phyloP scores from a whole-genome alignment of 2,888 invertebrate genomes.

The Acrobasis repandana region DNA sequence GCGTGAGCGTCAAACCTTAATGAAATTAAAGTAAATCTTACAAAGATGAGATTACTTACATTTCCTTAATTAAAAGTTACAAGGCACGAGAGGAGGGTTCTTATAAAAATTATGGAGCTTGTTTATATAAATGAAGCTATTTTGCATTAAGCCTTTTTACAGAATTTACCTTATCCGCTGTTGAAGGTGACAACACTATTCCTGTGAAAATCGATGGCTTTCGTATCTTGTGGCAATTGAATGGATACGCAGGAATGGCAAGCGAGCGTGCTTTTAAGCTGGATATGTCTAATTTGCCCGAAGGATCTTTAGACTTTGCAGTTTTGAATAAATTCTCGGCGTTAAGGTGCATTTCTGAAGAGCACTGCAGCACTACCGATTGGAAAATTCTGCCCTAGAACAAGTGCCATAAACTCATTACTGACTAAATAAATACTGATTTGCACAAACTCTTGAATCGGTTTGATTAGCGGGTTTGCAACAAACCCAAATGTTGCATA shows the following conservation, averaged over 20 bases:
- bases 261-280: constrained; percentile 32
- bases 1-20: not conserved
- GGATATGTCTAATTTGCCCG: constrained; percentile 49
- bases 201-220: constrained; percentile 37
- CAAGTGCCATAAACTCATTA: not conserved
- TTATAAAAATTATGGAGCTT: not conserved
- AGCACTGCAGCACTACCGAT: not conserved
- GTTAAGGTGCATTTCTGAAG: not conserved
- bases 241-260: constrained; percentile 51
- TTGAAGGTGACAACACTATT: constrained; percentile 41
- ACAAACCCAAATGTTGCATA: too few species aligned
- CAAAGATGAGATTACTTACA: too few species aligned
- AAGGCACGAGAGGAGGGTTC: not conserved
- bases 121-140: constrained; percentile 7
- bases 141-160: constrained; percentile 4
- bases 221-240: constrained; percentile 35
- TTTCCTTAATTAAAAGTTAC: constrained; percentile 1
- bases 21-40: not conserved
- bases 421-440: not conserved
- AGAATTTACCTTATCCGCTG: constrained; percentile 12
- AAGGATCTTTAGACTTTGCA: constrained; percentile 25
- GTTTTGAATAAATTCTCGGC: not conserved
- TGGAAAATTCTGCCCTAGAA: not conserved
- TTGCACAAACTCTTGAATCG: too few species aligned
- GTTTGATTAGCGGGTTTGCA: too few species aligned